Evolutionary conservation across 2,113 vertebrate genomes (phyloP), one percentile per base, ranked within the genome.

Genomic region (Corydoras sp.): DNA sequence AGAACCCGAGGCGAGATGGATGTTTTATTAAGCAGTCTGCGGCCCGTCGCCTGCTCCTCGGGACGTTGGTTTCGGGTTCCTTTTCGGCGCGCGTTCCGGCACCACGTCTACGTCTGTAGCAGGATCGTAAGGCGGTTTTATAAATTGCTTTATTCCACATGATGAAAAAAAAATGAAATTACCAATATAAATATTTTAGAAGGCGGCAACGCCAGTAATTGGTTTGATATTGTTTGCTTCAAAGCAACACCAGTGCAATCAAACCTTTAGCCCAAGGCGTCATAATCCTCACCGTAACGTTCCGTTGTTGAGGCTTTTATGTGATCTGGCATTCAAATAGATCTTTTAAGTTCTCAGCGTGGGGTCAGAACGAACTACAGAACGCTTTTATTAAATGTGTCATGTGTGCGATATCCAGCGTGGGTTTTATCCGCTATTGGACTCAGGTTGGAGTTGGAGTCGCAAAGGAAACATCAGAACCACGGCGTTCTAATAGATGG

Each of bases 21-120:
- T 78, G 76, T 65, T 63, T 62, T 74, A 78, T 71, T 71, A 71
- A 74, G n/a, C 54, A 69, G 69, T 65, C 75, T 63, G 43, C 60
- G 32, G 63, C 54, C 63, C 15, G 54, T 55, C 10, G 59, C 35
- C 64, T 74, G 11, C 74, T 72, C 50, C 53, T 50, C 49, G 43
- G 64, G 60, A 30, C 71, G 64, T 79, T 78, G 31, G 71, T 76
- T 73, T 31, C 74, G 54, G 55, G 59, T 61, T 61, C 43, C 58
- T 56, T 56, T 68, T 58, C 74, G 43, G 29, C 7, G 13, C 48
- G 24, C 53, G 69, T 64, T 58, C 24, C 56, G 55, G 59, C 13
- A 56, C 35, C 35, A 68, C 49, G 49, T 56, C 49, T 55, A 29
- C 9, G 56, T 65, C 49, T 64, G 10, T 30, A 10, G 13, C 10